Percentiles rank a stretch among this genome's conserved stretches.
Conservation (phyloP, 2,797 vertebrate species). For the Emydoidea blandingii region DNA sequence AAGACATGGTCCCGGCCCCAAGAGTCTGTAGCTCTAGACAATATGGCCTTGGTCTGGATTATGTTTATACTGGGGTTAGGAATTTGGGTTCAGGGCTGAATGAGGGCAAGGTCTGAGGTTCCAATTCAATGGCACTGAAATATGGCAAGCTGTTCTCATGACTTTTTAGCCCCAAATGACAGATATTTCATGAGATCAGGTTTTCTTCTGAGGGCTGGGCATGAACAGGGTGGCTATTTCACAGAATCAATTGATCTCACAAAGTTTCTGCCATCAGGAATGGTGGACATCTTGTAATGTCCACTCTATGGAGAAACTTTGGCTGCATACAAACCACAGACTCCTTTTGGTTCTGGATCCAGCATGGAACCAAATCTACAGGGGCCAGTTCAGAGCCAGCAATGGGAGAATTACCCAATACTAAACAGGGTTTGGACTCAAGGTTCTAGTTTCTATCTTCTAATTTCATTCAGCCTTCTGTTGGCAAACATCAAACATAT, state of each 20-base stretch:
- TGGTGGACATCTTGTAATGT: background rate
- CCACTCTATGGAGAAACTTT: background rate
- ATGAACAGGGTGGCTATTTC: background rate
- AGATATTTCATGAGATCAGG: slow-evolving; percentile 35
- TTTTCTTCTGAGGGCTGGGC: slow-evolving; percentile 19
- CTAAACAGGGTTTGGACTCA: background rate
- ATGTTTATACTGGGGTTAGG: background rate
- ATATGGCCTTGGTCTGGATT: background rate
- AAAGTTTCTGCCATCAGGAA: slow-evolving; percentile 16
- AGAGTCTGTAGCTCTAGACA: background rate
- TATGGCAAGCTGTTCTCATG: background rate
- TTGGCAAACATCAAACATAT: slow-evolving; percentile 53
- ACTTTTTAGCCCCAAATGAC: background rate
- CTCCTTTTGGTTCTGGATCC: background rate
- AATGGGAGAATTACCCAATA: background rate
- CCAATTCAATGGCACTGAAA: background rate
- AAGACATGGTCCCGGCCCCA: background rate
- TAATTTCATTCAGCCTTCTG: slow-evolving; percentile 29
- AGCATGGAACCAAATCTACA: background rate
- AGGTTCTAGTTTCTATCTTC: background rate
- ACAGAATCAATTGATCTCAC: background rate
- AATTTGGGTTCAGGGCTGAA: background rate
- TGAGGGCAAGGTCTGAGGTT: background rate
- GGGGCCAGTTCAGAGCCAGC: background rate
- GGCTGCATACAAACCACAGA: background rate